Evolutionary conservation across 1,140 invertebrate genomes (phyloP).

Genomic region (Temnothorax nylanderi): DNA sequence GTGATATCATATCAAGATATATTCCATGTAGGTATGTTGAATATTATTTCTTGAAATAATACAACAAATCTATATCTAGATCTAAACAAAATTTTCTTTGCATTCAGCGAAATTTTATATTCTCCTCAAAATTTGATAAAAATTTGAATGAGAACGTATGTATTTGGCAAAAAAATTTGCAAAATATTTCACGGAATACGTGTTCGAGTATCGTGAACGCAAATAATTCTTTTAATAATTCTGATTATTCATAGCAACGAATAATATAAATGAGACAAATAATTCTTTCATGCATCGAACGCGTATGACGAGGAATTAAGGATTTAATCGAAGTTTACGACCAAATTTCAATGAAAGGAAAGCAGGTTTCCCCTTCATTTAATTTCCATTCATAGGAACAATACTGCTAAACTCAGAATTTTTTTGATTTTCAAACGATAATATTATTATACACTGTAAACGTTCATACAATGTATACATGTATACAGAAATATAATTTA

Average conservation of each 20-base stretch:
- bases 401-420: neutral
- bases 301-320: neutral
- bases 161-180: neutral
- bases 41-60: neutral
- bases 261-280: conserved; percentile 4
- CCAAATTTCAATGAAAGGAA: neutral
- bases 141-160: neutral
- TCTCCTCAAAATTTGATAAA: neutral
- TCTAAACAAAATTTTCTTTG: neutral
- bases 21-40: neutral
- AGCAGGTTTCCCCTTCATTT: neutral
- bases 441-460: conserved; percentile 51
- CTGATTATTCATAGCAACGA: neutral
- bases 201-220: neutral
- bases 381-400: conserved; percentile 50
- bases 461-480: conserved; percentile 27
- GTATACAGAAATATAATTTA: conserved; percentile 55
- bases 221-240: neutral
- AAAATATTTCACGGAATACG: neutral
- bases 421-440: conserved; percentile 37
- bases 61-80: conserved; percentile 1
- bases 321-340: neutral
- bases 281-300: neutral
- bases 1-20: conserved; percentile 4
- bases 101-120: neutral